These are phyloP conservation scores for Xiphophorus birchmanni DNA, from an alignment of 2,797 vertebrate genomes.

Conservation along the genomic window DNA sequence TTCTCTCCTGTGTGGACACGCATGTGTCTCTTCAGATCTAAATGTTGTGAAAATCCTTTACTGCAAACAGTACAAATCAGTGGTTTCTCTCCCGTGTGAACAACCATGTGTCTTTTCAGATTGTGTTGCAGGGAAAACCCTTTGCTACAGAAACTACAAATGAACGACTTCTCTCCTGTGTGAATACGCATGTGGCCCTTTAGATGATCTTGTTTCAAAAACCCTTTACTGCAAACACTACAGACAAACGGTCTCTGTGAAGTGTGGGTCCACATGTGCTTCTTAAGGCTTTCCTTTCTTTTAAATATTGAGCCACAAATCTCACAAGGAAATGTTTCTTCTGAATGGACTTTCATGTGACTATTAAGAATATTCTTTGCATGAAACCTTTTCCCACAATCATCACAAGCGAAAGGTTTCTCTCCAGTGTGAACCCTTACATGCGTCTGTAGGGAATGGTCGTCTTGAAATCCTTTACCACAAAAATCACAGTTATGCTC, in stretches of 20 bases:
- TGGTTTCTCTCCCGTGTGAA: conserved; percentile 10
- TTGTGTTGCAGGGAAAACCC: neutral
- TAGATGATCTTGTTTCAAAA: neutral
- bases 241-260: conserved; percentile 8
- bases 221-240: conserved; percentile 1
- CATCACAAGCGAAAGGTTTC: conserved; percentile 8
- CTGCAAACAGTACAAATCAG: neutral
- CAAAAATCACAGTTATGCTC: conserved; percentile 1
- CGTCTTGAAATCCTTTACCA: conserved; percentile 9
- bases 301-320: neutral
- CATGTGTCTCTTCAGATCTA: conserved; percentile 13
- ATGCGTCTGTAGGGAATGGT: conserved; percentile 1
- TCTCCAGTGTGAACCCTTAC: conserved; percentile 5
- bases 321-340: conserved; percentile 3
- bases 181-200: conserved; percentile 5
- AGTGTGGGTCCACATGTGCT: conserved; percentile 6
- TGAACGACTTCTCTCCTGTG: conserved; percentile 12
- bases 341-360: conserved; percentile 10
- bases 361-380: neutral
- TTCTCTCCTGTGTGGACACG: conserved; percentile 9
- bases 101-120: conserved; percentile 8
- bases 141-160: conserved; percentile 2
- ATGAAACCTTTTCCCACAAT: conserved; percentile 8
- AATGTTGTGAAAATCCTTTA: conserved; percentile 4
- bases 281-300: conserved; percentile 10